Conservation (phyloP, 2,888 invertebrate species). For the Micropterix aruncella region DNA sequence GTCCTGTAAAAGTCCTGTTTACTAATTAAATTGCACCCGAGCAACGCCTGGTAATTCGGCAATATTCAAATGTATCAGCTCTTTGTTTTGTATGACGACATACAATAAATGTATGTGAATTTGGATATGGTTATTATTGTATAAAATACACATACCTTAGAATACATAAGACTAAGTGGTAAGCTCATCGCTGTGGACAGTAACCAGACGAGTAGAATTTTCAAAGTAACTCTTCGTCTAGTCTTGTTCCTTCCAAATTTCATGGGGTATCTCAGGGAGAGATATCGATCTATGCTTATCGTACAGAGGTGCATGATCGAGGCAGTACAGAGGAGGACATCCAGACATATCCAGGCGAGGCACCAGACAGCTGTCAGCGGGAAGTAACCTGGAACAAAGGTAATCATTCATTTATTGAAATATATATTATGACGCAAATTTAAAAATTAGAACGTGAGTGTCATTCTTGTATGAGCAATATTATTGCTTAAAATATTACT, state of each 20-base stretch:
- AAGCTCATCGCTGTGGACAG: slow-evolving; percentile 85
- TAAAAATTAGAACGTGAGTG: too few species aligned
- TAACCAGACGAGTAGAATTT: slow-evolving; percentile 90
- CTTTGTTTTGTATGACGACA: too few species aligned
- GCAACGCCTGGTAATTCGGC: too few species aligned
- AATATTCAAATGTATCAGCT: too few species aligned
- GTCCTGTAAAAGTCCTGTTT: too few species aligned
- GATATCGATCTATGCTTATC: slow-evolving; percentile 89
- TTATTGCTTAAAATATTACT: too few species aligned
- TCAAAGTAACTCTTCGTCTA: slow-evolving; percentile 66
- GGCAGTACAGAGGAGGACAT: slow-evolving; percentile 92
- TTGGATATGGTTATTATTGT: too few species aligned
- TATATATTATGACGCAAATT: too few species aligned
- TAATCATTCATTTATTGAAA: too few species aligned
- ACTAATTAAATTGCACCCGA: too few species aligned
- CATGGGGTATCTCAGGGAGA: slow-evolving; percentile 87
- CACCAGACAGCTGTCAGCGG: slow-evolving; percentile 75
- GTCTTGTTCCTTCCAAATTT: slow-evolving; percentile 85
- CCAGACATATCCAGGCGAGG: slow-evolving; percentile 88
- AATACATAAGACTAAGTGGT: slow-evolving; percentile 79
- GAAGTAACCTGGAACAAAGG: slow-evolving; percentile 78
- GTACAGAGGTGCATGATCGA: slow-evolving; percentile 96
- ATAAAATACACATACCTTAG: slow-evolving; percentile 45
- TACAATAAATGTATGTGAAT: too few species aligned
- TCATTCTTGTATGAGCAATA: too few species aligned